Percentiles rank a stretch among this genome's conserved stretches.
Conservation (phyloP, 1,140 invertebrate genomes). For the Theocolax elegans region DNA sequence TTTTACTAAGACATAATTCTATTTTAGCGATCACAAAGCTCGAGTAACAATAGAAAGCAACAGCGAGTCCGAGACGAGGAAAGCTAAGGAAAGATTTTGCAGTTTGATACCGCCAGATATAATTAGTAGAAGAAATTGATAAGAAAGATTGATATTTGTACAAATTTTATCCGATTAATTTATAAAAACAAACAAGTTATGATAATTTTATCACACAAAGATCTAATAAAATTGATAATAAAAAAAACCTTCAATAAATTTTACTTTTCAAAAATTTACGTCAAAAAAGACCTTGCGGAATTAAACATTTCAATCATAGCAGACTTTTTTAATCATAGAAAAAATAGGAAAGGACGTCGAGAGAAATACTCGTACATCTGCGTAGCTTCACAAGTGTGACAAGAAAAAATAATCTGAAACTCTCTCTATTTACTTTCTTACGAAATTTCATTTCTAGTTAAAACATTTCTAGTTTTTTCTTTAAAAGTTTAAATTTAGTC, state of each 20-base stretch:
- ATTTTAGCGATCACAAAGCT: conserved; percentile 65
- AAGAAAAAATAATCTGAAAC: conserved; percentile 12
- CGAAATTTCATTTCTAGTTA: conserved; percentile 60
- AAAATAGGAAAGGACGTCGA: background rate
- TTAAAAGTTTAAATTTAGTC: conserved; percentile 58
- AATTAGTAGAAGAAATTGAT: conserved; percentile 46
- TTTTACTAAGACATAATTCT: conserved; percentile 19
- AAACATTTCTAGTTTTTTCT: conserved; percentile 56
- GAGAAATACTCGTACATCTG: background rate
- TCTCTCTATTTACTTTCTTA: conserved; percentile 44
- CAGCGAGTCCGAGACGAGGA: conserved; percentile 53
- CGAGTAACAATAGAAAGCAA: conserved; percentile 68
- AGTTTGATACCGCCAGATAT: conserved; percentile 53
- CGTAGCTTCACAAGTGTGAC: conserved; percentile 1
- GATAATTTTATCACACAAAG: background rate
- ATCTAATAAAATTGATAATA: background rate
- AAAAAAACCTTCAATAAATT: no score
- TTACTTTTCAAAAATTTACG: no score
- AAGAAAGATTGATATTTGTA: no score
- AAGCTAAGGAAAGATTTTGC: conserved; percentile 63
- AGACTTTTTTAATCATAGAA: conserved; percentile 17
- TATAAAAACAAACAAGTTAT: background rate
- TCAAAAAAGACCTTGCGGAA: background rate
- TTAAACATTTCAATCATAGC: no score
- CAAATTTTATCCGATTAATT: no score